Base-by-base conservation (phyloP, 2,888 invertebrate species). In the Leptopilina myrica region DNA sequence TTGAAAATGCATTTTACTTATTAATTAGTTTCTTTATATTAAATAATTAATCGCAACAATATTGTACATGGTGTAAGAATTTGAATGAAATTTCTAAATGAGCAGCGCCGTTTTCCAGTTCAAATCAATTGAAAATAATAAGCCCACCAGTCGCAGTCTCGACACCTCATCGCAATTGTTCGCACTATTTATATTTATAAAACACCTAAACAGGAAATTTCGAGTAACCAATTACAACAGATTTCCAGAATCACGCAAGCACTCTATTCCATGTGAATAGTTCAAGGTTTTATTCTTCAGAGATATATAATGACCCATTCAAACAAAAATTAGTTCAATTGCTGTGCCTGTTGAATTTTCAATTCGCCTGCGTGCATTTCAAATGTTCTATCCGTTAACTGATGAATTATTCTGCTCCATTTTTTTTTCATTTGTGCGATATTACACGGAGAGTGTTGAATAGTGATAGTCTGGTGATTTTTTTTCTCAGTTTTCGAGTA, bases 191-290 rank as follows among this genome's bases (percentile, higher is more conserved):
- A 62, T 49, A 62, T 49, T 49, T 49, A 49, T 49, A 62, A 62
- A 62, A 62, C 9, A 20, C 62, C 62, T 62, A 62, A 62, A 62
- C 62, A 62, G 62, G 20, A 62, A n/a, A 20, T 62, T 62, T 62
- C 1, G 15, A 62, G 62, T 62, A 62, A 62, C 8, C 20, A 15
- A 62, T 62, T 62, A 62, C 15, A 15, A 62, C 62, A 62, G 62
- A 62, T 62, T 62, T 62, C 62, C 62, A 62, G 62, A 62, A 62
- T 62, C 62, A 62, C 62, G 62, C 62, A 62, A 62, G 62, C 62
- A 20, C 20, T 62, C 20, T 20, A 20, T 20, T 62, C 4, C 62
- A 62, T 15, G 15, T 62, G 62, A 62, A 62, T 62, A 62, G 62
- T 62, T 62, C 62, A 62, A 62, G 62, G 62, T n/a, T 62, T 62